Base-by-base conservation (phyloP, 2,888 invertebrate genomes). In the Byasa hedistus region DNA sequence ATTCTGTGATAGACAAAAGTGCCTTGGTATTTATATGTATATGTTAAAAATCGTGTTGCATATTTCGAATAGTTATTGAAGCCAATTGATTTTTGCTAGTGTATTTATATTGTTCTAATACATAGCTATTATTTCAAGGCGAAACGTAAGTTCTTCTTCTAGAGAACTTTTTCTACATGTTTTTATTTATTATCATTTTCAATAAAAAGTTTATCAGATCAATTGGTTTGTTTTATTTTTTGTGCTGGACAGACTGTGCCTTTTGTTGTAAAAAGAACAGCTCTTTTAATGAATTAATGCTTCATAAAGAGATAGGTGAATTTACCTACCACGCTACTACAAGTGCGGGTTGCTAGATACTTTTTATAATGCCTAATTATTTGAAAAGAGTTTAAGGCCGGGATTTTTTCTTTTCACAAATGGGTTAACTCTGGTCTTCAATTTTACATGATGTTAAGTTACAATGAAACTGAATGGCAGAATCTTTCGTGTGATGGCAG, bases 1-100 rank as follows among this genome's bases (percentile, higher is more conserved):
- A 76, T 84, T 83, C 89, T 90, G 89, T 90, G 89, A 90, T 90
- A 89, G 82, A 79, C 76, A 80, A 74, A 80, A 75, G 89, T 89
- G 89, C 89, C 89, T 89, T 89, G 39, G 85, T 78, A n/a, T n/a
- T n/a, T n/a, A 48, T 48, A n/a, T 48, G 5, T 48, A 48, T 48
- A 19, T n/a, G 19, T n/a, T n/a, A n/a, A 48, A 48, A 48, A 8
- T 48, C n/a, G 48, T 48, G n/a, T 5, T 15, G n/a, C n/a, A n/a
- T 48, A 4, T 48, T n/a, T n/a, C n/a, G 10, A 22, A 7, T 12
- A 10, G 22, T n/a, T 22, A 54, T 22, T 54, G 66, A n/a, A 48
- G 8, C 5, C n/a, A 7, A 19, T 48, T 48, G 0, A n/a, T 66
- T 55, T 65, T 55, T n/a, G 54, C 54, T 51, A 54, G 66, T 68